Base-by-base conservation (phyloP, 2,888 invertebrate species). In the Acleris literana region DNA sequence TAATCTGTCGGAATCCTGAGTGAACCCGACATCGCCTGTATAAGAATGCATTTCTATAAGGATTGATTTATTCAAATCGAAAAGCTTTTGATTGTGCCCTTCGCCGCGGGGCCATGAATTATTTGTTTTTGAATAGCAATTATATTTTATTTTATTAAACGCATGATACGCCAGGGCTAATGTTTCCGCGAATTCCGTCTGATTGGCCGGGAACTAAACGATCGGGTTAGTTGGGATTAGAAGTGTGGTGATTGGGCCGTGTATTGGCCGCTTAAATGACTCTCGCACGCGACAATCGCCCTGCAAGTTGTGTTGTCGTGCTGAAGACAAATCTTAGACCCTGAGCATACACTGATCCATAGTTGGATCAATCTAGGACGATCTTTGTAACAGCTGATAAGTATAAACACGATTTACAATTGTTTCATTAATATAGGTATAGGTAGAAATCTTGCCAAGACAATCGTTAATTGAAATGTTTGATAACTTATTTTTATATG, bases 41-140 rank as follows among this genome's bases (percentile, higher is more conserved):
- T 84, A 85, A 69, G 71, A 76, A 80, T 92, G 89, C 91, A 92
- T 88, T 90, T 91, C 89, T 91, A 88, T 89, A 89, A 85, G 84
- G 88, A 86, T 87, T 90, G 91, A 91, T 91, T 92, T 92, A 92
- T 92, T 92, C 89, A 92, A 91, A 92, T 90, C 86, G 79, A 89
- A 88, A 88, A 83, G 82, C 83, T 85, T 86, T 86, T 86, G 89
- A 88, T 87, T 83, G 87, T 88, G 84, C 82, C 80, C 80, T 79
- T 79, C 77, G 90, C 90, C 87, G 86, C 84, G 79, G 90, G 87
- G 85, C 72, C 74, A 75, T 74, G 84, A 87, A 87, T 87, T 91
- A 92, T 92, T 92, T 92, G 92, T 90, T 92, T 92, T 91, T 89
- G 87, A 88, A 89, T 89, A 81, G 90, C 90, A 92, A 92, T 92